phyloP scores from a whole-genome alignment of 2,888 invertebrate species.

The Adineta ricciae region DNA sequence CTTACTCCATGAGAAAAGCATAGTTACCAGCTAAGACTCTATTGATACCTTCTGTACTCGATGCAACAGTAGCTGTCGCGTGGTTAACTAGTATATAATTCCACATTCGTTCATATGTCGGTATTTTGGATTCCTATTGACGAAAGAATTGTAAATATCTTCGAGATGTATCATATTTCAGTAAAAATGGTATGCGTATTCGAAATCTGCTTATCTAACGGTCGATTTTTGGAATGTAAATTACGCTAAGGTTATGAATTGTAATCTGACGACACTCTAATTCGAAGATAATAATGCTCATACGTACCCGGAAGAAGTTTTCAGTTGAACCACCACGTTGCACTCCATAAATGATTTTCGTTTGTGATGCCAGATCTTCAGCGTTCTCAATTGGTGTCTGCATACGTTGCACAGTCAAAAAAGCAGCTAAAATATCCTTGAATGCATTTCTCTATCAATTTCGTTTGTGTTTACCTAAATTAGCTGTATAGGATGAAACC shows the following conservation, averaged over 20 bases:
- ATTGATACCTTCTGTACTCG: background rate
- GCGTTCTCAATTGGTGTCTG: slow-evolving; percentile 35
- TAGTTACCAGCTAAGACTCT: background rate
- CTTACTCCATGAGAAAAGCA: slow-evolving; percentile 19
- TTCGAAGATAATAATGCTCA: no score
- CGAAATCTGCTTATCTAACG: no score
- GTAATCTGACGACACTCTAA: no score
- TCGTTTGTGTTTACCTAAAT: slow-evolving; percentile 38
- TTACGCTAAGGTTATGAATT: no score
- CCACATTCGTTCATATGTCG: slow-evolving; percentile 17
- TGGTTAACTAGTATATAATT: background rate
- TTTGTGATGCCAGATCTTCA: slow-evolving; percentile 35
- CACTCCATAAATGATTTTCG: slow-evolving; percentile 33
- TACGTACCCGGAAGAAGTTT: slow-evolving; percentile 34
- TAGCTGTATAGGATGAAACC: slow-evolving; percentile 50
- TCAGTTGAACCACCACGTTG: slow-evolving; percentile 34
- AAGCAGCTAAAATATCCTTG: slow-evolving; percentile 34
- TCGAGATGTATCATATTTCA: no score
- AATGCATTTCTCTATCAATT: background rate
- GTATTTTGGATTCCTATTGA: background rate
- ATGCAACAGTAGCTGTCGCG: background rate
- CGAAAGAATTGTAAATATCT: background rate
- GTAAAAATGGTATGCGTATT: no score
- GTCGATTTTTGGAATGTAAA: no score
- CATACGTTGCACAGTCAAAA: slow-evolving; percentile 36